These are phyloP conservation scores for Apodemus sylvaticus DNA, from an alignment of 2,113 vertebrate species.

Conservation along the genomic window DNA sequence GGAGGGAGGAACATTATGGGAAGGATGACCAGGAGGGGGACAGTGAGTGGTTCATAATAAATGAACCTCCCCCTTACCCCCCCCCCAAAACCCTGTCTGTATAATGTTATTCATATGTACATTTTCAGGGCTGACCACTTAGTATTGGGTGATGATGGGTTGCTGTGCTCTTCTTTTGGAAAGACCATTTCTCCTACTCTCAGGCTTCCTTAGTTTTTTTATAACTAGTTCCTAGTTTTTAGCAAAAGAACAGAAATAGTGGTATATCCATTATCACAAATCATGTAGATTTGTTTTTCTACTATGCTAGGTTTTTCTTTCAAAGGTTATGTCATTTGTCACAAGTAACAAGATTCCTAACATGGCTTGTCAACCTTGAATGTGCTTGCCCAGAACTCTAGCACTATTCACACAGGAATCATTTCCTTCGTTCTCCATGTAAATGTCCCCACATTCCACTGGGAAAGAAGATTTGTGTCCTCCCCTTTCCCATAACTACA, in stretches of 20 bases:
- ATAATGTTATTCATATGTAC: background rate
- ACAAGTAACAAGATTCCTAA: constrained; percentile 16
- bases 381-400: background rate
- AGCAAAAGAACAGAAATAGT: background rate
- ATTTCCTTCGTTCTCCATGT: constrained; percentile 1
- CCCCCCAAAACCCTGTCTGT: too few species aligned
- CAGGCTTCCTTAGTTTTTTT: background rate
- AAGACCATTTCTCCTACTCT: background rate
- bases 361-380: background rate
- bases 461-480: constrained; percentile 31
- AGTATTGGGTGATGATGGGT: background rate
- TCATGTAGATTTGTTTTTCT: background rate
- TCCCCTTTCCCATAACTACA: background rate
- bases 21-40: too few species aligned
- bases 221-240: background rate
- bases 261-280: background rate
- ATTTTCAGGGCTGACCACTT: background rate
- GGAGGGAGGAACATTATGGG: too few species aligned
- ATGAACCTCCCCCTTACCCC: too few species aligned
- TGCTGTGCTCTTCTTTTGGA: background rate
- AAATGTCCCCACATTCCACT: background rate
- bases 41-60: too few species aligned
- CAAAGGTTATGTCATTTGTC: background rate
- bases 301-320: background rate
- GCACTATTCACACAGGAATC: background rate